Base-by-base conservation (phyloP, 2,797 vertebrate species). In the Eulemur mongoz region DNA sequence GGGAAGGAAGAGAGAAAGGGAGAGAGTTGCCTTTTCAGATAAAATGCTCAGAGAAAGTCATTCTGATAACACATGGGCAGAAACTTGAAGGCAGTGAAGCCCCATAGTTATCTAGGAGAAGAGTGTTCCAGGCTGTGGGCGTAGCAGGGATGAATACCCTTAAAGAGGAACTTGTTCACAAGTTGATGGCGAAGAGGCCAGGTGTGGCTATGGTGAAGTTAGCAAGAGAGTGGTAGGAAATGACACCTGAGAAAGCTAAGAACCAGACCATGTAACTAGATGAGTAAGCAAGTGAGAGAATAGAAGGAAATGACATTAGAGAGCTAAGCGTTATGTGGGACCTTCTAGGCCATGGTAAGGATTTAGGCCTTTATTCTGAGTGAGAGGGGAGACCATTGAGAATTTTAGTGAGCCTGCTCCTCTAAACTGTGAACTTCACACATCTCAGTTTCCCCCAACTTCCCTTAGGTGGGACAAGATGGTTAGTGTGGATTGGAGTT, bases 61-160 rank as follows among this genome's bases (percentile, higher is more conserved):
- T 38, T 92, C 84, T 89, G 38, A 78, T 84, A 14, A 83, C 3
- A 80, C 1, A 2, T 57, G 32, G 22, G 22, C 38, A 91, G 70
- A 89, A 95, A 93, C 30, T 75, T 87, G 35, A 92, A 72, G 54
- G 32, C 79, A 96, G 57, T 81, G n/a, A 79, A 72, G 4, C 25
- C 83, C 23, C n/a, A 22, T 50, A 50, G 61, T 45, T 72, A 40
- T 48, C 54, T 72, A 70, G n/a, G 15, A n/a, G 10, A 57, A 78
- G 25, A 57, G 22, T 92, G 18, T 73, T 70, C 45, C 32, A 85
- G 87, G 43, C 25, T 38, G 18, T n/a, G 2, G 69, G n/a, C 65
- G 40, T 52, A 81, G 11, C 14, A 32, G 76, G 12, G 12, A 38
- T 8, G 35, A 76, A 52, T 72, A 18, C 38, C 43, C 32, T 76